Percentiles rank a stretch among this genome's conserved stretches.
phyloP scores from a whole-genome alignment of 2,113 vertebrate genomes.

The Xyrauchen texanus region DNA sequence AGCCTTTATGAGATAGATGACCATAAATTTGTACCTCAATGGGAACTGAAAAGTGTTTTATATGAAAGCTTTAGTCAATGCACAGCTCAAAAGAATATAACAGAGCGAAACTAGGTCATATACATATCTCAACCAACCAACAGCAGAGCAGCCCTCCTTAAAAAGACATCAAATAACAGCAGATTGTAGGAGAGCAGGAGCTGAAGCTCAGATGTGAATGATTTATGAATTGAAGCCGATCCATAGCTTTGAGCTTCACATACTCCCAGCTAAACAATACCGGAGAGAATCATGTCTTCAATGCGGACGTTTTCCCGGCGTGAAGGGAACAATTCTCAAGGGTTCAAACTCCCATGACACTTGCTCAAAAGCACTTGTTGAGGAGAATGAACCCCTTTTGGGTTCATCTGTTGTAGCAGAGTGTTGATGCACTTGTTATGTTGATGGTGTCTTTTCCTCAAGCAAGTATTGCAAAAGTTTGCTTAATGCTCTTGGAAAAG shows the following conservation, averaged over 20 bases:
- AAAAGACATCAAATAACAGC: constrained; percentile 38
- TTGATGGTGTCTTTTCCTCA: neutral
- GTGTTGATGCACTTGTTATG: neutral
- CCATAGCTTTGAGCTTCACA: constrained; percentile 24
- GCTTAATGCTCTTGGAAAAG: neutral
- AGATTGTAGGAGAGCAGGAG: constrained; percentile 4
- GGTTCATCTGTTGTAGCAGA: neutral
- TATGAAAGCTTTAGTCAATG: neutral
- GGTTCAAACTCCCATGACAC: neutral
- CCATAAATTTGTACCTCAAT: neutral
- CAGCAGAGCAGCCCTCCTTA: neutral
- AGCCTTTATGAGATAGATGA: constrained; percentile 16
- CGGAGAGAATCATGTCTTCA: neutral
- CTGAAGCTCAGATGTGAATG: constrained; percentile 39
- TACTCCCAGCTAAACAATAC: constrained; percentile 6
- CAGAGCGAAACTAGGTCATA: constrained; percentile 43
- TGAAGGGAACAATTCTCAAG: neutral
- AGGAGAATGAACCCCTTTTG: neutral
- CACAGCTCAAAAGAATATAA: constrained; percentile 17
- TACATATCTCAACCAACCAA: constrained; percentile 8
- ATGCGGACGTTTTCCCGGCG: neutral
- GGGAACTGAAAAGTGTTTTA: neutral
- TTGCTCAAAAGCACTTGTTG: neutral
- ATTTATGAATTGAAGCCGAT: constrained; percentile 48
- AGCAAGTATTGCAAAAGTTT: neutral